Evolutionary conservation across 2,797 vertebrate genomes (phyloP).

Genomic region (Avahi laniger): DNA sequence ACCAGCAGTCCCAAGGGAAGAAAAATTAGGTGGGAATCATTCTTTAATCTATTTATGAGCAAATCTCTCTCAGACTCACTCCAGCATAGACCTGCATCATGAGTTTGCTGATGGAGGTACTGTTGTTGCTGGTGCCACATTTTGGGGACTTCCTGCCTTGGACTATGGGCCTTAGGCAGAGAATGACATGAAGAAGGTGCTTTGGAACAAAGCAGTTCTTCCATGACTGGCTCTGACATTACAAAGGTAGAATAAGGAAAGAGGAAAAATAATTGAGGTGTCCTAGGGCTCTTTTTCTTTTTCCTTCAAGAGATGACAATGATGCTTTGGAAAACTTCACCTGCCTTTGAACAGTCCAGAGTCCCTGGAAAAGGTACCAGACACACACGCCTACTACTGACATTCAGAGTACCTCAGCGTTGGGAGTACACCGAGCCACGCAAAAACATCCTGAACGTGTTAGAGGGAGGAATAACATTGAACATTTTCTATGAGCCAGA

Average conservation of each 20-base stretch:
- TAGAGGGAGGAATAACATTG: background rate
- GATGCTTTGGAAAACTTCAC: background rate
- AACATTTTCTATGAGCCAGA: background rate
- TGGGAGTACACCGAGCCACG: background rate
- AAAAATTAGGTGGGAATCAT: conserved; percentile 19
- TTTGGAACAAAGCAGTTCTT: background rate
- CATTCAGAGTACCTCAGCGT: background rate
- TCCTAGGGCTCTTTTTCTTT: background rate
- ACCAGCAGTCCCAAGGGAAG: conserved; percentile 40
- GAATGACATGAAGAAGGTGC: background rate
- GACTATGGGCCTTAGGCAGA: background rate
- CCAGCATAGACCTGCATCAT: accelerated
- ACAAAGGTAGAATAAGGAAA: background rate
- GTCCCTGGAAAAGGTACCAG: background rate
- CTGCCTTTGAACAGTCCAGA: background rate
- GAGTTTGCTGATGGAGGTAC: background rate
- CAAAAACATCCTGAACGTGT: background rate
- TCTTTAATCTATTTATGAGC: conserved; percentile 40
- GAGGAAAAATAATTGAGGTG: conserved; percentile 20
- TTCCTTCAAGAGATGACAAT: background rate
- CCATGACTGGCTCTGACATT: background rate
- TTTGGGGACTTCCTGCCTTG: background rate
- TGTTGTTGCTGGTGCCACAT: background rate
- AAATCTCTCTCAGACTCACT: conserved; percentile 19
- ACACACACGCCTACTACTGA: background rate